Conservation (phyloP, 2,113 vertebrate genomes). For the Heterotis niloticus region DNA sequence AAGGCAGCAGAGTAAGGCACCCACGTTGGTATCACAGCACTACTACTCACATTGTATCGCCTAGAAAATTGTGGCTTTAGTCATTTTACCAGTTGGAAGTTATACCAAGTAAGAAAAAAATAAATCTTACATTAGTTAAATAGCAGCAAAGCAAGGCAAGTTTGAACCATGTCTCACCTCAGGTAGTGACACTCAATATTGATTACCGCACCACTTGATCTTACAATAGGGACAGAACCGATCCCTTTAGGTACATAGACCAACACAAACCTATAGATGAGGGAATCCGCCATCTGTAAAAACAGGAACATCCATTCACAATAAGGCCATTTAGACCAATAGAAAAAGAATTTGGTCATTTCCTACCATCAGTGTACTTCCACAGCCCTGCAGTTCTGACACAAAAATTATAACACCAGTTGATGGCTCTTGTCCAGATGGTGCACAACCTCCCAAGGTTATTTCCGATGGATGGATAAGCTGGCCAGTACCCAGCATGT, state of each 20-base stretch:
- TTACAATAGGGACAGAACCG: not conserved
- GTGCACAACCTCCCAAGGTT: not conserved
- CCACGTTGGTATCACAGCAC: not conserved
- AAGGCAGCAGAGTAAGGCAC: not conserved
- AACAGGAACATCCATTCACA: too few relatives aligned
- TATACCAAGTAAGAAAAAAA: too few relatives aligned
- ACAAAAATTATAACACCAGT: not conserved
- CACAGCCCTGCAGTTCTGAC: not conserved
- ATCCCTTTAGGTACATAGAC: not conserved
- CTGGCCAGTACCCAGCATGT: not conserved
- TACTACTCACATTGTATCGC: too few relatives aligned
- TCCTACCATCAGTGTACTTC: too few relatives aligned
- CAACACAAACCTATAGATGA: conserved; percentile 8
- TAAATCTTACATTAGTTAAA: too few relatives aligned
- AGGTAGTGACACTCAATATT: not conserved
- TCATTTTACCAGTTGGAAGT: not conserved
- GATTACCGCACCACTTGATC: not conserved
- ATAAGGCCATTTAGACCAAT: too few relatives aligned
- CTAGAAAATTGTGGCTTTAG: not conserved
- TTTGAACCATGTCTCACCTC: too few relatives aligned
- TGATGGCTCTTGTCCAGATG: not conserved
- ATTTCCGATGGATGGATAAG: not conserved
- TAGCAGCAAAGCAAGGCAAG: too few relatives aligned
- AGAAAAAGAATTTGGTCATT: too few relatives aligned
- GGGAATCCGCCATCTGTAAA: not conserved